Conservation (phyloP, 2,797 vertebrate genomes). For the Echeneis naucrates region DNA sequence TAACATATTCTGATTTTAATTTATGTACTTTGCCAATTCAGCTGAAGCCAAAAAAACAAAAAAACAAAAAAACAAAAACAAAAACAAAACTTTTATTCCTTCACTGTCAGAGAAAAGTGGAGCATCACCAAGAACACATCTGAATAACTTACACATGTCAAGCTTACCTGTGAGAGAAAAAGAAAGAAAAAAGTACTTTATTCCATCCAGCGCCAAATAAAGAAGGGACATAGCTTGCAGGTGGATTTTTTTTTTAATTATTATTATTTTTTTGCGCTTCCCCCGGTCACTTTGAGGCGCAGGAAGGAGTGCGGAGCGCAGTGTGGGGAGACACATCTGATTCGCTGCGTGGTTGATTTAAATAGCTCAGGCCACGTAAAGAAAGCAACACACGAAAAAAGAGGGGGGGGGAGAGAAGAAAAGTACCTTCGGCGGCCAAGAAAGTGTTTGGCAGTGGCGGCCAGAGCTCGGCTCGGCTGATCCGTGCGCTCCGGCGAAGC, state of each 20-base stretch:
- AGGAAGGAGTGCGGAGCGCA: constrained; percentile 43
- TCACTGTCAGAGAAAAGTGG: constrained; percentile 5
- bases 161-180: constrained; percentile 82
- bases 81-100: constrained; percentile 80
- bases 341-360: constrained; percentile 72
- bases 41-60: constrained; percentile 57
- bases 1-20: constrained; percentile 55
- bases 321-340: constrained; percentile 77
- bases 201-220: constrained; percentile 74
- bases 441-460: constrained; percentile 84
- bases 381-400: too few relatives aligned
- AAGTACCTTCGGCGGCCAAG: constrained; percentile 83
- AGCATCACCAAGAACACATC: constrained; percentile 1
- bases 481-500: constrained; percentile 79
- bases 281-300: constrained; percentile 66
- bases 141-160: constrained; percentile 11
- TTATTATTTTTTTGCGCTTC: too few relatives aligned
- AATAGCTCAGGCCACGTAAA: constrained; percentile 82
- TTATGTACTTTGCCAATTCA: constrained; percentile 69
- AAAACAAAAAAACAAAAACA: too few relatives aligned
- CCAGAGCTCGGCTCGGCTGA: constrained; percentile 72
- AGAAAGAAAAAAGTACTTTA: constrained; percentile 79
- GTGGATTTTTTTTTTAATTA: too few relatives aligned
- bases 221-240: constrained; percentile 69
- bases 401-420: too few relatives aligned